Base-by-base conservation (phyloP, 2,797 vertebrate species). In the Apogon hyalosoma region DNA sequence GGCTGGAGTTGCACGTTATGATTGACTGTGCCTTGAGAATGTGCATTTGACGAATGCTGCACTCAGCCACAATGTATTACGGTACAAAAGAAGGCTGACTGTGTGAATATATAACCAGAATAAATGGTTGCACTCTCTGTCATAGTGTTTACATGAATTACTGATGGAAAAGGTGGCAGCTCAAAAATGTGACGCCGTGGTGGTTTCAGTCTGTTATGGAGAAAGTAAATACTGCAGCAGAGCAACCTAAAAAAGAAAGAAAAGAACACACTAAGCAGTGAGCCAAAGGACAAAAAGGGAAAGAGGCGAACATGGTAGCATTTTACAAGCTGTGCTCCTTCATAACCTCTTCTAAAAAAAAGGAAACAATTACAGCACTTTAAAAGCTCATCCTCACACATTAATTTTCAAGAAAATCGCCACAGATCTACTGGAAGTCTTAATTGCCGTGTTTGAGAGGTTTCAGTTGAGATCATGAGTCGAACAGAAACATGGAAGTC, bases 101-200 rank as follows among this genome's bases (percentile, higher is more conserved):
- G 43, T 50, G 67, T 54, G 46, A 61, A 70, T 55, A 59, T 53
- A 43, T 47, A 75, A 71, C 61, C 19, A 50, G 55, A 79, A 77
- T 71, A 65, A 86, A 87, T 82, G 46, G 49, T 19, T 38, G 16
- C 36, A 63, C 58, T 63, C 48, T 47, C 11, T 64, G 14, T 63
- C 47, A 52, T 63, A 55, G 3, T 55, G 52, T 69, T 75, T 56
- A 64, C 60, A 83, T 75, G 66, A 75, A 70, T 75, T 60, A 81
- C 61, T 31, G 57, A 65, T 58, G 50, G 33, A 54, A 14, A 60
- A 43, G 31, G 14, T 45, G 24, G 48, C 58, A 43, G 62, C 62
- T 69, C 48, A 53, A 59, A 65, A 65, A 71, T 62, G 63, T 53
- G 40, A 53, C 40, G 56, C 16, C 33, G 13, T 52, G 19, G 47